Conservation (phyloP, 2,113 vertebrate genomes). For the Embiotoca jacksoni region DNA sequence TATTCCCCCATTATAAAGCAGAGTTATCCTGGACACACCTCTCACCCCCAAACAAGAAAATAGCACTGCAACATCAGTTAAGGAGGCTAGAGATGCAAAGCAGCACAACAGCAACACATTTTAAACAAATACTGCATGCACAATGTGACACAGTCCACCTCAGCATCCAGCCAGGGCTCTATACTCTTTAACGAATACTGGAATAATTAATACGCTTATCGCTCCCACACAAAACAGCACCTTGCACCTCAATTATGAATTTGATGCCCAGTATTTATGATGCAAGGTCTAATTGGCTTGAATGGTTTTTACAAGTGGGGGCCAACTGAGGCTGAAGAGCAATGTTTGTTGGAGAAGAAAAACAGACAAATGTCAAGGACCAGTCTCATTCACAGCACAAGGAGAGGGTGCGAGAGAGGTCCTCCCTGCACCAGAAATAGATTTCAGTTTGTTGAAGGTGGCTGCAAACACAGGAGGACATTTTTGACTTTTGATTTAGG, state of each 20-base stretch:
- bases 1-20: constrained; percentile 18
- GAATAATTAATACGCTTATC: constrained; percentile 73
- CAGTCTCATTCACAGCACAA: constrained; percentile 26
- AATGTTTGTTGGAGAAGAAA: constrained; percentile 47
- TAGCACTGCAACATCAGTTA: constrained; percentile 17
- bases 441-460: constrained; percentile 53
- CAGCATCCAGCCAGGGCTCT: constrained; percentile 16
- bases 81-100: constrained; percentile 15
- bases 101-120: constrained; percentile 17
- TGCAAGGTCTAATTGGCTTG: constrained; percentile 58
- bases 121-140: background rate
- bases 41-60: constrained; percentile 2
- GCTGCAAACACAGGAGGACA: constrained; percentile 26
- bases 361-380: constrained; percentile 74
- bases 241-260: constrained; percentile 64
- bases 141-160: constrained; percentile 28
- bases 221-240: constrained; percentile 64
- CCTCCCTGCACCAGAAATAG: constrained; percentile 52
- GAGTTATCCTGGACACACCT: constrained; percentile 32
- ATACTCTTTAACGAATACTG: constrained; percentile 48
- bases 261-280: constrained; percentile 57
- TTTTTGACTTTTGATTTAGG: constrained; percentile 18
- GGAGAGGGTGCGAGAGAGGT: constrained; percentile 8
- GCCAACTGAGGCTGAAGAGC: constrained; percentile 32
- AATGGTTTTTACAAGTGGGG: constrained; percentile 39